Conservation (phyloP, 35 echinoderm and acorn worm species). For the Amphiura filiformis region DNA sequence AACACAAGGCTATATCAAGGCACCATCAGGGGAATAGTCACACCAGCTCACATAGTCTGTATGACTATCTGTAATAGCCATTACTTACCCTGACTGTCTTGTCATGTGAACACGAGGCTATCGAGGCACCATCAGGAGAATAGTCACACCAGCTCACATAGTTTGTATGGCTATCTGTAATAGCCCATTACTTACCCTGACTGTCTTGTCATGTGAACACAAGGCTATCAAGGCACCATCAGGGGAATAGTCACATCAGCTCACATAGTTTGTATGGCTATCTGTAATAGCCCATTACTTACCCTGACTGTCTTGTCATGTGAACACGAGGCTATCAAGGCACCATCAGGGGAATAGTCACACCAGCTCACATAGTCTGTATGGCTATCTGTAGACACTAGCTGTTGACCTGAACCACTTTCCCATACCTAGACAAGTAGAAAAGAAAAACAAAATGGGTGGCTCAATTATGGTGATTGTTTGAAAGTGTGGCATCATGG, state of each 20-base stretch:
- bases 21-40: background rate
- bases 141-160: too few relatives aligned
- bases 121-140: too few relatives aligned
- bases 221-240: background rate
- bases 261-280: too few relatives aligned
- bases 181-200: background rate
- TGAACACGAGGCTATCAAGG: conserved; percentile 43
- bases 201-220: background rate
- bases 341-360: conserved; percentile 74
- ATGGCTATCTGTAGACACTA: conserved; percentile 27
- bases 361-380: conserved; percentile 66
- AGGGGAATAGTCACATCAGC: background rate
- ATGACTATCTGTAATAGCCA: too few relatives aligned
- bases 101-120: too few relatives aligned
- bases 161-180: too few relatives aligned
- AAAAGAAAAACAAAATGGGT: background rate
- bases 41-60: background rate
- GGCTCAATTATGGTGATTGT: background rate
- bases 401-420: conserved; percentile 29
- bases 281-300: too few relatives aligned
- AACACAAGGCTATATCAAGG: background rate
- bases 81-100: too few relatives aligned
- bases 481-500: too few relatives aligned
- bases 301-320: conserved; percentile 26
- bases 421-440: conserved; percentile 42